Evolutionary conservation across 2,888 invertebrate species (phyloP).

Genomic region (Ophioninae sp.): DNA sequence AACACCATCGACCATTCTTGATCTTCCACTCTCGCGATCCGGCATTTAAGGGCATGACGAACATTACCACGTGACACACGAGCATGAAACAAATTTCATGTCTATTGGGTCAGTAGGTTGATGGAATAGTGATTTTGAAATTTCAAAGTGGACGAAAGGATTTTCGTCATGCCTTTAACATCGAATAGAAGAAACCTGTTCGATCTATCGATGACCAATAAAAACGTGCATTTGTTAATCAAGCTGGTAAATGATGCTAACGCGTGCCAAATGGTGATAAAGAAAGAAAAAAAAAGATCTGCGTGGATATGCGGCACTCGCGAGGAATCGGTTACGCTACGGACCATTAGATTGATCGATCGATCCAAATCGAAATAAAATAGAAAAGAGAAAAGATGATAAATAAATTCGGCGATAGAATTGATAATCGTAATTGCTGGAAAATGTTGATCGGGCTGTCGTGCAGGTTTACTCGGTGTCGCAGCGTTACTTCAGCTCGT

Average conservation of each 20-base stretch:
- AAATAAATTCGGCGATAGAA: background rate
- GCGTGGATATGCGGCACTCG: constrained; percentile 52
- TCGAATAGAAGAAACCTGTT: no score
- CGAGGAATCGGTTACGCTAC: constrained; percentile 40
- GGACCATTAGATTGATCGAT: background rate
- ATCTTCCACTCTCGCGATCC: background rate
- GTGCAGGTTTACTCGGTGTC: constrained; percentile 77
- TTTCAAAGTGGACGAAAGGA: no score
- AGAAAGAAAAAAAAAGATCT: background rate
- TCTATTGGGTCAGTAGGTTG: no score
- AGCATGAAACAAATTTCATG: no score
- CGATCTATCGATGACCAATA: no score
- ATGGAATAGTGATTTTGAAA: no score
- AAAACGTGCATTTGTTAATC: background rate
- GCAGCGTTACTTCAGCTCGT: constrained; percentile 87
- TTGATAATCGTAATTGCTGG: constrained; percentile 3
- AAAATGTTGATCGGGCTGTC: constrained; percentile 68
- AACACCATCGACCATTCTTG: background rate
- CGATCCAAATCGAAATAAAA: background rate
- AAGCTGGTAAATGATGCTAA: background rate
- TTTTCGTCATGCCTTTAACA: no score
- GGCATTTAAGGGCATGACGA: background rate
- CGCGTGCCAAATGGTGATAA: background rate
- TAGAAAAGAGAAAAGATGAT: background rate
- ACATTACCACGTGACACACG: no score